Base-by-base conservation (phyloP, 1,140 invertebrate species). In the Bacillus rossius region DNA sequence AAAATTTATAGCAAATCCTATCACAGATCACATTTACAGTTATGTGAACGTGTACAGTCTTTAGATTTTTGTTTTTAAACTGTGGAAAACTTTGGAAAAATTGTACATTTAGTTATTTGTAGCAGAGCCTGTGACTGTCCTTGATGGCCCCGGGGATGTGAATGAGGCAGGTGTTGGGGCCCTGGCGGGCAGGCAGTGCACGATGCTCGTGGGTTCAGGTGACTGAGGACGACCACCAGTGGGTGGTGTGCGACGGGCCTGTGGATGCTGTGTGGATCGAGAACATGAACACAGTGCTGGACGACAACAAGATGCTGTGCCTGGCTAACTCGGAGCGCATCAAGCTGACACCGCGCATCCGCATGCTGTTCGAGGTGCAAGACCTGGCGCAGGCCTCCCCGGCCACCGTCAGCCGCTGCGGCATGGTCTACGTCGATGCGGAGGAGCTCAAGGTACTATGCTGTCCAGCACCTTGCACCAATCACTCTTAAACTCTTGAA, bases 241-340 rank as follows among this genome's bases (percentile, higher is more conserved):
- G 88, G 88, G 78, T 91, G 41, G 82, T 91, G 48, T 91, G 86
- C 71, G 93, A 97, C 69, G 94, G 94, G 0, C 93, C 93, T 0
- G 91, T 96, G 0, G 94, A 96, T 73, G 91, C 92, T 7, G 85
- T 95, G 2, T 97, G 94, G 94, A 94, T 96, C 48, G 93, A 96
- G 74, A 96, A 95, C 72, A 86, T 97, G 82, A 96, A 96, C 71
- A 95, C 92, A 0, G 89, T 92, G 2, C 75, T 96, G 7, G 94
- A 96, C 69, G 93, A 96, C 70, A 96, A 96, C 71, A 96, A 96
- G 76, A 95, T 94, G 86, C 73, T 94, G 1, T 93, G 90, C 65
- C 71, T 92, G 3, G 86, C 89, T 3, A 92, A 91, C 73, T 91
- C 89, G 2, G 93, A 96, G 71, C 83, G 92, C 60, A 95, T 96